These are phyloP conservation scores for Oxyteleia sp. DNA, from an alignment of 2,888 invertebrate genomes.

Conservation along the genomic window DNA sequence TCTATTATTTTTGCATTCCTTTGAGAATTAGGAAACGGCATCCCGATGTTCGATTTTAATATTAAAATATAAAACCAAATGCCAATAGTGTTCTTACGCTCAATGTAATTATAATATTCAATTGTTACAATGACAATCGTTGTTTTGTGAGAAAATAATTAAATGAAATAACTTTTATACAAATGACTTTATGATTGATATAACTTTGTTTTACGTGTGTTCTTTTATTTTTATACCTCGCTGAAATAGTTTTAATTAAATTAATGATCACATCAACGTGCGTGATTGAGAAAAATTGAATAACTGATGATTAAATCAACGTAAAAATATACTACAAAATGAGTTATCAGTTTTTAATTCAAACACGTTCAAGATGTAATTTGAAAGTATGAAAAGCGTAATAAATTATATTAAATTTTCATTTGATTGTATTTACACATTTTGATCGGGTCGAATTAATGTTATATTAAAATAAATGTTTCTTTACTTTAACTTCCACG, in stretches of 20 bases:
- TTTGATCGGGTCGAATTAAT: slow-evolving; percentile 37
- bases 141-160: neutral
- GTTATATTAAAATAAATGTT: slow-evolving; percentile 12
- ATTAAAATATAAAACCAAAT: neutral
- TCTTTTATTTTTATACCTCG: no score
- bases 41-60: neutral
- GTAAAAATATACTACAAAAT: neutral
- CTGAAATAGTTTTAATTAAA: neutral
- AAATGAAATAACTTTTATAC: neutral
- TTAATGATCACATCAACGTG: neutral
- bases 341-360: neutral
- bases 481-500: slow-evolving; percentile 1
- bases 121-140: neutral
- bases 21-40: no score
- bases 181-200: no score
- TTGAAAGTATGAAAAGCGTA: slow-evolving; percentile 3
- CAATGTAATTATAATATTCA: slow-evolving; percentile 1
- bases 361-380: neutral
- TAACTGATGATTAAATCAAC: neutral
- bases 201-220: no score
- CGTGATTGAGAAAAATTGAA: no score
- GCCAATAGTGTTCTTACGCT: neutral
- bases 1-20: no score
- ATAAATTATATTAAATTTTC: slow-evolving; percentile 15
- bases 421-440: slow-evolving; percentile 35